These are phyloP conservation scores for Phodopus roborovskii DNA, from an alignment of 2,113 vertebrate genomes.

Conservation along the genomic window DNA sequence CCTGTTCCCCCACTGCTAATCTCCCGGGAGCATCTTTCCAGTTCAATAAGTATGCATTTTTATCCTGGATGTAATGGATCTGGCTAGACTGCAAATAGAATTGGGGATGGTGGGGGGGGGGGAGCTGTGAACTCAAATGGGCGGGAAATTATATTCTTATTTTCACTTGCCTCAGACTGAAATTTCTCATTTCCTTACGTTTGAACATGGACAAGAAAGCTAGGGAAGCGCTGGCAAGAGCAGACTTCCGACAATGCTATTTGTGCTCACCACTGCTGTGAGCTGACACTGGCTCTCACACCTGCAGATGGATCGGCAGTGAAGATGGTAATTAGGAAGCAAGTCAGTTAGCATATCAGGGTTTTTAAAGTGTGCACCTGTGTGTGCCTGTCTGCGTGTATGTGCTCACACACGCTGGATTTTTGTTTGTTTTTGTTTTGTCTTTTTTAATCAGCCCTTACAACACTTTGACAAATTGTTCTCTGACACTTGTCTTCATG, in stretches of 20 bases:
- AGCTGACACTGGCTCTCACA: slow-evolving; percentile 31
- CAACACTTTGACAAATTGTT: slow-evolving; percentile 9
- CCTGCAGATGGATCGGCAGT: not conserved
- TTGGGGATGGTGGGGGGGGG: too few relatives aligned
- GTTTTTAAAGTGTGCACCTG: not conserved
- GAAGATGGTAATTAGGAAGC: slow-evolving; percentile 8
- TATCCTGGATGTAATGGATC: slow-evolving; percentile 67
- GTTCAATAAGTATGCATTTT: slow-evolving; percentile 75
- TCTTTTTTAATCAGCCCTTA: not conserved
- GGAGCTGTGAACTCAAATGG: slow-evolving; percentile 50
- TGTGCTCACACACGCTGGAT: not conserved
- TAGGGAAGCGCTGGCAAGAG: not conserved
- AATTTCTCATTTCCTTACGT: slow-evolving; percentile 67
- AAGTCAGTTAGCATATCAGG: not conserved
- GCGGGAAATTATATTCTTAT: slow-evolving; percentile 59
- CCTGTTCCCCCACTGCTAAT: slow-evolving; percentile 18
- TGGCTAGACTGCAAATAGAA: slow-evolving; percentile 70
- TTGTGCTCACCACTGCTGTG: not conserved
- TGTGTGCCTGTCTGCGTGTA: not conserved
- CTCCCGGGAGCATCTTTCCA: slow-evolving; percentile 69
- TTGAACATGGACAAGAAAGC: slow-evolving; percentile 6
- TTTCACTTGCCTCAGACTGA: slow-evolving; percentile 72
- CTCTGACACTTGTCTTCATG: not conserved
- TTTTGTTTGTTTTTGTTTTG: too few relatives aligned
- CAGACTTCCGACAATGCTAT: not conserved